Conservation (phyloP, 2,113 vertebrate genomes). For the Tapirus terrestris region DNA sequence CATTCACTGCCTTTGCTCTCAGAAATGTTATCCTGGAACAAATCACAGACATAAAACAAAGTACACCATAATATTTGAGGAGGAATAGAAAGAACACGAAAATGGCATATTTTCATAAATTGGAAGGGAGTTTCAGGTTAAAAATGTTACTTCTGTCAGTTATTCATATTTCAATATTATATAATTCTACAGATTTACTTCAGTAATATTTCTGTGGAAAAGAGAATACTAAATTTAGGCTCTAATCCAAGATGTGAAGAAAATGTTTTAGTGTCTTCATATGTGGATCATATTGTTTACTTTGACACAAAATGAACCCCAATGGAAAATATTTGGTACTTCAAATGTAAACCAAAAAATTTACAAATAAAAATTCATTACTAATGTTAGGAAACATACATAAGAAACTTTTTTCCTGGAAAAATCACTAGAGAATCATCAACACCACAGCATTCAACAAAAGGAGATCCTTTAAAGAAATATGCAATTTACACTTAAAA, state of each 20-base stretch:
- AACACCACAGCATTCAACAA: neutral
- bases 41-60: neutral
- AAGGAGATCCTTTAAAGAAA: neutral
- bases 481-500: neutral
- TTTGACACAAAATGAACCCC: neutral
- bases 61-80: neutral
- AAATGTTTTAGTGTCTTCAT: neutral
- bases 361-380: slow-evolving; percentile 10
- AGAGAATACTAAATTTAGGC: neutral
- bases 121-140: neutral
- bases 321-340: neutral
- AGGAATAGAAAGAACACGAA: slow-evolving; percentile 27
- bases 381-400: neutral
- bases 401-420: neutral
- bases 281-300: neutral
- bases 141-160: neutral
- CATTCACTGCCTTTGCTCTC: neutral
- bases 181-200: neutral
- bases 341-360: slow-evolving; percentile 24
- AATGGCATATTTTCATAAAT: neutral
- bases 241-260: neutral
- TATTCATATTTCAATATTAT: neutral
- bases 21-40: slow-evolving; percentile 10
- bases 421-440: neutral
- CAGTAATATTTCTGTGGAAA: neutral